Evolutionary conservation across 2,797 vertebrate genomes (phyloP).

Genomic region (Siniperca undulata): DNA sequence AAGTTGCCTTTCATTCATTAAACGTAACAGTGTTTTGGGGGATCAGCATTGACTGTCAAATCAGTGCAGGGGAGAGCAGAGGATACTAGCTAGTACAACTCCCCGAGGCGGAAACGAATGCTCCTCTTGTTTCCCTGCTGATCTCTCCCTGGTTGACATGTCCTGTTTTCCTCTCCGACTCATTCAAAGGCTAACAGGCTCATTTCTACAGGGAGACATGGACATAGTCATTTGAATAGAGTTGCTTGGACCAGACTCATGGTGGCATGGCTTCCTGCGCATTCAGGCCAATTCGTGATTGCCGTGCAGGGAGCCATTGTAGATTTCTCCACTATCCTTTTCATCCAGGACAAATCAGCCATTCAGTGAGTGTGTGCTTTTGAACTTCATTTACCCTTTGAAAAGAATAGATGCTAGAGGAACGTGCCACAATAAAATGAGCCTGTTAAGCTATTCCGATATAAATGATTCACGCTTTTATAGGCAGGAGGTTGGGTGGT

Average conservation of each 20-base stretch:
- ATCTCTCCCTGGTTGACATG: constrained; percentile 86
- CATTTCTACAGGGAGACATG: constrained; percentile 81
- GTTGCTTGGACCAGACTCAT: constrained; percentile 76
- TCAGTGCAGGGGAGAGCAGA: constrained; percentile 74
- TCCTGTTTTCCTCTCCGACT: constrained; percentile 80
- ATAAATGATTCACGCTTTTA: constrained; percentile 44
- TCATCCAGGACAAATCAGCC: constrained; percentile 69
- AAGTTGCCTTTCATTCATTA: constrained; percentile 76
- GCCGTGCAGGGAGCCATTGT: constrained; percentile 72
- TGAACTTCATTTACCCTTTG: constrained; percentile 68
- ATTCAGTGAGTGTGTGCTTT: constrained; percentile 62
- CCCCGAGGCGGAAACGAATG: constrained; percentile 81
- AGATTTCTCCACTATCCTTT: constrained; percentile 59
- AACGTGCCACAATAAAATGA: constrained; percentile 50
- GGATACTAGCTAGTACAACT: constrained; percentile 74
- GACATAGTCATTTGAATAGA: constrained; percentile 81
- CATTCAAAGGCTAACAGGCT: constrained; percentile 82
- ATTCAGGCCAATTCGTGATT: constrained; percentile 77
- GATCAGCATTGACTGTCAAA: constrained; percentile 79
- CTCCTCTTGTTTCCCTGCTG: constrained; percentile 84
- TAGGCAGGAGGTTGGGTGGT: background rate
- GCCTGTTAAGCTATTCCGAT: constrained; percentile 49
- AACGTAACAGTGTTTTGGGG: constrained; percentile 67
- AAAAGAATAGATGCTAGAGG: constrained; percentile 49
- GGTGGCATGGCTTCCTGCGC: constrained; percentile 80